Base-by-base conservation (phyloP, 2,888 invertebrate genomes). In the Pharmacophagus antenor region DNA sequence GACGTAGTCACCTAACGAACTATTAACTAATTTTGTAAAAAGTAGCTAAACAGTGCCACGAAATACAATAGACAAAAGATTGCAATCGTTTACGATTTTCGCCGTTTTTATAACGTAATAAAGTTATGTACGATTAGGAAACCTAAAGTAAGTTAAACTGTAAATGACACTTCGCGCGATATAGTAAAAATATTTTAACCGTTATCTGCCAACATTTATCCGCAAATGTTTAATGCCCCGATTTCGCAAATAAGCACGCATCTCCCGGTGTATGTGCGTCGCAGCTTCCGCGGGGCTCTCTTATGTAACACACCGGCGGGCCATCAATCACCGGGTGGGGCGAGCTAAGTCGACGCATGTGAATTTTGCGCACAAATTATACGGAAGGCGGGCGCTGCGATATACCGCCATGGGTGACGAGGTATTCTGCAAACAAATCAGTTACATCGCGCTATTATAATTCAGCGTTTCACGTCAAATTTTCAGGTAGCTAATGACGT, bases 291-390 rank as follows among this genome's bases (percentile, higher is more conserved):
- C 55, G 48, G 62, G 55, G 56, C 25, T 25, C 49, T 52, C 65
- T 72, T 71, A 72, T 84, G 83, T 82, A 82, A 86, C 86, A 81
- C 82, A 77, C 80, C 75, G 69, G 79, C 76, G 79, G 70, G 76
- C 78, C 87, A 88, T 88, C 88, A 88, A 88, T 88, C 88, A 88
- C 82, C 72, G 62, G 71, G 67, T 71, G 76, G 83, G 84, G 79
- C 67, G 79, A 79, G 85, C 81, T 88, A 88, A 88, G 87, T 87
- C 88, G 87, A 87, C 88, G 87, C 84, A 86, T 87, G 87, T 88
- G 86, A 86, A 87, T 86, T 85, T 81, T 71, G 73, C 76, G 74
- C 79, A 68, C 77, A 81, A 86, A 86, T 88, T 86, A 85, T 80
- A 77, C 80, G 80, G 74, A 81, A 82, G 79, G 79, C 73, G 70